A percentile compares a stretch with the other conserved stretches of the same genome.
phyloP scores from a whole-genome alignment of 2,888 invertebrate genomes.

The Steinernema scapterisci region DNA sequence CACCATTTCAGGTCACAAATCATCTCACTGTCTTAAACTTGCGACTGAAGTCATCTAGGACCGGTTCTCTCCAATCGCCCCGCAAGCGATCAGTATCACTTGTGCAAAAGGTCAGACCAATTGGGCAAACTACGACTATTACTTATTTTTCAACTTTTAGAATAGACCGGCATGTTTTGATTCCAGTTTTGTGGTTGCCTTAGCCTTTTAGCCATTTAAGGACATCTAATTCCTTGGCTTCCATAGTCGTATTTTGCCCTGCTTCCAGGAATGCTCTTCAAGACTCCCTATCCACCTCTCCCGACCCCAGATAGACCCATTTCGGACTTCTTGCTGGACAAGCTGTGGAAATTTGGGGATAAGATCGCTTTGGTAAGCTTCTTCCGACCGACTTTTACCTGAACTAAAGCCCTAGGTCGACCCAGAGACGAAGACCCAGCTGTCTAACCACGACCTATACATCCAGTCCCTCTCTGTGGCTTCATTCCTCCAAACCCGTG shows the following conservation, averaged over 20 bases:
- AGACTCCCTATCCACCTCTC: not conserved
- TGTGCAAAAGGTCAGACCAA: no score
- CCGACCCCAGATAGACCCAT: not conserved
- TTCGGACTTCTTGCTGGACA: not conserved
- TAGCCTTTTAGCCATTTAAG: no score
- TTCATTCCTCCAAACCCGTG: conserved; percentile 44
- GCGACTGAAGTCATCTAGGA: no score
- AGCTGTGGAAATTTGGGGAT: not conserved
- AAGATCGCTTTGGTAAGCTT: conserved; percentile 12
- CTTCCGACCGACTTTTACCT: not conserved
- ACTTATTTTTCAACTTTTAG: no score
- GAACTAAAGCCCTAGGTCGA: not conserved
- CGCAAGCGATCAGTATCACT: no score
- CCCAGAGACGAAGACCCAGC: conserved; percentile 19
- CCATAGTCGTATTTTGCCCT: not conserved
- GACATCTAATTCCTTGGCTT: not conserved
- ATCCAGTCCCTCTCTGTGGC: conserved; percentile 41
- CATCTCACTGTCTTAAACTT: no score
- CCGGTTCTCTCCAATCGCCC: no score
- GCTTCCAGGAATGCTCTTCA: not conserved
- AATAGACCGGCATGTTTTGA: no score
- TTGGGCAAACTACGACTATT: no score
- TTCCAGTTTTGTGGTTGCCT: no score
- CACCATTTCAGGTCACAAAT: no score
- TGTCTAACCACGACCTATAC: conserved; percentile 30